A percentile compares a stretch with the other conserved stretches of the same genome.
phyloP scores from a whole-genome alignment of 2,113 vertebrate genomes.

The Ariopsis seemanni region DNA sequence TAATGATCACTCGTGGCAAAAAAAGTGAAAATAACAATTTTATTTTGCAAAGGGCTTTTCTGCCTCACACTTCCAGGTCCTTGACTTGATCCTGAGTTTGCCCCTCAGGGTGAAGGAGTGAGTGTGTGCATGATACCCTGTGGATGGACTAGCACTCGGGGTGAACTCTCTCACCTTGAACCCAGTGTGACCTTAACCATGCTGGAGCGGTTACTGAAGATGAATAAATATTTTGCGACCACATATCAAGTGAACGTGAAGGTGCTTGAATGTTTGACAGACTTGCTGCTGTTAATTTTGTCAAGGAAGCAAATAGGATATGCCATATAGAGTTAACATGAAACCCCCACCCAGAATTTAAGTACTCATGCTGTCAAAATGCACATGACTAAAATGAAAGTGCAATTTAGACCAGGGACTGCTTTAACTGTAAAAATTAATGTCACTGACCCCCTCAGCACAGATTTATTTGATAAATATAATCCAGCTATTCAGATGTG shows the following conservation, averaged over 20 bases:
- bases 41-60: not conserved
- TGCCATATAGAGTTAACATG: no score
- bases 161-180: not conserved
- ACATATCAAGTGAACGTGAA: not conserved
- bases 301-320: not conserved
- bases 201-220: not conserved
- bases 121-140: not conserved
- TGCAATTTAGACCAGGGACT: not conserved
- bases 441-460: not conserved
- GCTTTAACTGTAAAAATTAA: not conserved
- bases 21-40: not conserved
- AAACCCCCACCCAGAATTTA: not conserved
- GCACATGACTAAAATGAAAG: not conserved
- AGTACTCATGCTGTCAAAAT: not conserved
- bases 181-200: not conserved
- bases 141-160: not conserved
- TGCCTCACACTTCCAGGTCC: not conserved
- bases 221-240: not conserved
- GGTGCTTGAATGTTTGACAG: not conserved
- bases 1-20: not conserved
- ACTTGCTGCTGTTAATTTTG: not conserved
- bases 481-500: not conserved
- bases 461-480: not conserved
- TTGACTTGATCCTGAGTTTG: not conserved
- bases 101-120: not conserved